Evolutionary conservation across 2,888 invertebrate species (phyloP), one percentile per base, ranked within the genome.

Genomic region (Prosapia bicincta): DNA sequence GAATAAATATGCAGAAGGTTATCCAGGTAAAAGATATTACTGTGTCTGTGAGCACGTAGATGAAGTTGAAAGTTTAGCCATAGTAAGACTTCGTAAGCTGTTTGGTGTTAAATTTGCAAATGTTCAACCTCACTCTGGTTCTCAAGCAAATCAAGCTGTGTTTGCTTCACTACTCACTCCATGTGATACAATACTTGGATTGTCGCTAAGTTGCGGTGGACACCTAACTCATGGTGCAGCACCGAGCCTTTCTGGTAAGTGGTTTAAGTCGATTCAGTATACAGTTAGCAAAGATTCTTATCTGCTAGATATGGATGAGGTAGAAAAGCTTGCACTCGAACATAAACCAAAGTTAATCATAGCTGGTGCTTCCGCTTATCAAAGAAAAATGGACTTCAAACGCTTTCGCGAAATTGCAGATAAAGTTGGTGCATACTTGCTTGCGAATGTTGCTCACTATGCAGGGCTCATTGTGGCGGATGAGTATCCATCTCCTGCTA

Each of bases 391-490:
- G 6, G 70, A 70, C 38, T 70, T 3, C 6, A 13, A 3, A n/a
- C 3, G 7, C 3, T 7, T 70, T 3, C 70, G 70, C 5, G 5
- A 26, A 15, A 70, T 70, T 20, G 70, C 70, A 3, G 70, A 70
- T 30, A 32, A n/a, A 3, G 30, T 70, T 7, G 70, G 70, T 30
- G 70, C 70, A 5, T 30, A 32, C 6, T 30, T 70, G 70, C 30
- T 26, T 26, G 32, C n/a, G 5, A 30, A 70, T n/a, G 30, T 70
- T 30, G 70, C 70, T 7, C 70, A 70, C 30, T 3, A 38, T 7
- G 70, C 70, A n/a, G 70, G 70, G 15, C 70, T 70, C 6, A 25
- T 70, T n/a, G 70, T 30, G 6, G 70, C 70, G 3, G 70, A 20
- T n/a, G 30, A 38, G 20, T 32, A 70, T 25, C 70, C 70, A 20